Base-by-base conservation (phyloP, 2,113 vertebrate species). In the Callorhinus ursinus region DNA sequence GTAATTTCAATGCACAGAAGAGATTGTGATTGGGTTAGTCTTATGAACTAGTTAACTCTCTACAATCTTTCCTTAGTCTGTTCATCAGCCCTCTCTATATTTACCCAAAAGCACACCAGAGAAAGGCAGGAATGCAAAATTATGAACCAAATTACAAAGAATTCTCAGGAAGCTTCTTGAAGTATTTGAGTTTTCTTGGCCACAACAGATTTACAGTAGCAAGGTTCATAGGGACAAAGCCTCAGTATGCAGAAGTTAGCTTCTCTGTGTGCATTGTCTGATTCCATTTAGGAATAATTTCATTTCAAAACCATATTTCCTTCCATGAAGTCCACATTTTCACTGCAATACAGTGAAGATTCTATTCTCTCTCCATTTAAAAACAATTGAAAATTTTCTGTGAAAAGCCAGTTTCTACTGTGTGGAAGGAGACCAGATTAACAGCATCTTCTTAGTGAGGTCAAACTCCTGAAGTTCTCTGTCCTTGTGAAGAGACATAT, bases 91-190 rank as follows among this genome's bases (percentile, higher is more conserved):
- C 1, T 61, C n/a, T 86, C 24, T 84, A 31, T 14, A 46, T 9
- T 26, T 72, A 82, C 10, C 57, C 36, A 83, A 96, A 26, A 69
- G 10, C 15, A 76, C 12, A 61, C 31, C 31, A 71, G 46, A 22
- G 26, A 91, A 91, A 22, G 65, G 16, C 16, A 76, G 21, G 55
- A 18, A 93, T 65, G 22, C 81, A 95, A 85, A 95, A 63, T 77
- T 77, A 71, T 57, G 49, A 97, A 83, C 14, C 26, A 90, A 88
- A 65, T 89, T 51, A 85, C 57, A 59, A 95, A 89, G 51, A 86
- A 61, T 74, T 88, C n/a, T 96, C 69, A 90, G 49, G 24, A 55
- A 31, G 13, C 11, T 51, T 82, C 28, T 59, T 1, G 0, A 65
- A 11, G 13, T 65, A 65, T 53, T 72, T 86, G 31, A 82, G 7